Conservation (phyloP, 2,888 invertebrate species). For the Ganaspis brasiliensis region DNA sequence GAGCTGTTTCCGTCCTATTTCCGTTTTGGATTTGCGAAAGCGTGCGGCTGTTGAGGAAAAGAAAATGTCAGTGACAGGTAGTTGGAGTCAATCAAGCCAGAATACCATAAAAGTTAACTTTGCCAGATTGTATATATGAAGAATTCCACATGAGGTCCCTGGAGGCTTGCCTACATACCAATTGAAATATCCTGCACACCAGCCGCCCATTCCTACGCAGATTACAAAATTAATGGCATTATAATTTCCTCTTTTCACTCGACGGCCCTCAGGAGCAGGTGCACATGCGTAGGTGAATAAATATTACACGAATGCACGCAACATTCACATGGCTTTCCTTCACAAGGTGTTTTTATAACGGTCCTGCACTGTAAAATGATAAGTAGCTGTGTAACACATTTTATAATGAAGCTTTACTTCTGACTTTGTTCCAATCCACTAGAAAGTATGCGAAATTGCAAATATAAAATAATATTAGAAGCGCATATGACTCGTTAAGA, state of each 20-base stretch:
- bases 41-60: not conserved
- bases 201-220: slow-evolving; percentile 40
- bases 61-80: slow-evolving; percentile 8
- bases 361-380: slow-evolving; percentile 22
- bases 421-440: not conserved
- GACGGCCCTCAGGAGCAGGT: slow-evolving; percentile 36
- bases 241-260: slow-evolving; percentile 42
- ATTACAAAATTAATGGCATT: slow-evolving; percentile 42
- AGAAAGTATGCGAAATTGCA: slow-evolving; percentile 26
- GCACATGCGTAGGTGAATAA: slow-evolving; percentile 41
- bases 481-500: slow-evolving; percentile 34
- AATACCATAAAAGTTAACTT: slow-evolving; percentile 37
- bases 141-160: slow-evolving; percentile 32
- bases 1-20: slow-evolving; percentile 26
- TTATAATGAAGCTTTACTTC: slow-evolving; percentile 27
- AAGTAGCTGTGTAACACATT: slow-evolving; percentile 39
- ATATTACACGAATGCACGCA: slow-evolving; percentile 15
- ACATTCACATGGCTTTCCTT: not conserved
- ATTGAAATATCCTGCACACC: slow-evolving; percentile 37
- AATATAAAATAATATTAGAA: slow-evolving; percentile 43
- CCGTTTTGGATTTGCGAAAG: slow-evolving; percentile 30
- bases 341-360: slow-evolving; percentile 35
- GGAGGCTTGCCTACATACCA: slow-evolving; percentile 34
- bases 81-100: slow-evolving; percentile 20
- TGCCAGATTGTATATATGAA: slow-evolving; percentile 23